Percentiles rank a stretch among this genome's conserved stretches.
phyloP scores from a whole-genome alignment of 2,797 vertebrate species.

The Pempheris klunzingeri region DNA sequence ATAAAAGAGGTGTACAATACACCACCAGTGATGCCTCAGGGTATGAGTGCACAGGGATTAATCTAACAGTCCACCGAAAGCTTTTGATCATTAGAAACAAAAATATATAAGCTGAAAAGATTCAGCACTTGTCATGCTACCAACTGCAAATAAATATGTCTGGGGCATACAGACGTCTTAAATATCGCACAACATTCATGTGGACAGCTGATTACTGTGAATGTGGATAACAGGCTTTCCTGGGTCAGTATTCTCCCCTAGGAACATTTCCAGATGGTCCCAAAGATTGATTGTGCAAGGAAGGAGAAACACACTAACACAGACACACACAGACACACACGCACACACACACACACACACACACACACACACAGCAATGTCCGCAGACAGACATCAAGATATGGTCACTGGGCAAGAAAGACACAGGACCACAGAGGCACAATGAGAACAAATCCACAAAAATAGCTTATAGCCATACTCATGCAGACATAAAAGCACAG shows the following conservation, averaged over 20 bases:
- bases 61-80: not conserved
- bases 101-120: constrained; percentile 9
- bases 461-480: not conserved
- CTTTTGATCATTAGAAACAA: constrained; percentile 15
- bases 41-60: not conserved
- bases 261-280: constrained; percentile 18
- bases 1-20: not conserved
- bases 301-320: constrained; percentile 1
- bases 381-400: constrained; percentile 13
- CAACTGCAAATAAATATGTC: constrained; percentile 1
- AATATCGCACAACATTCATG: not conserved
- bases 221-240: not conserved
- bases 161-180: not conserved
- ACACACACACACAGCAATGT: not conserved
- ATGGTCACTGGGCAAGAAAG: constrained; percentile 1
- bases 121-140: not conserved
- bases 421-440: constrained; percentile 3
- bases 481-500: constrained; percentile 3
- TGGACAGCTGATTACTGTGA: constrained; percentile 1
- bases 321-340: constrained; percentile 4
- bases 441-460: constrained; percentile 18
- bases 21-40: not conserved
- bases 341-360: not conserved
- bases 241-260: not conserved
- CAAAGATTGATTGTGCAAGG: constrained; percentile 4